Conservation (phyloP, 2,113 vertebrate species). For the Sterrhoptilus dennistouni region DNA sequence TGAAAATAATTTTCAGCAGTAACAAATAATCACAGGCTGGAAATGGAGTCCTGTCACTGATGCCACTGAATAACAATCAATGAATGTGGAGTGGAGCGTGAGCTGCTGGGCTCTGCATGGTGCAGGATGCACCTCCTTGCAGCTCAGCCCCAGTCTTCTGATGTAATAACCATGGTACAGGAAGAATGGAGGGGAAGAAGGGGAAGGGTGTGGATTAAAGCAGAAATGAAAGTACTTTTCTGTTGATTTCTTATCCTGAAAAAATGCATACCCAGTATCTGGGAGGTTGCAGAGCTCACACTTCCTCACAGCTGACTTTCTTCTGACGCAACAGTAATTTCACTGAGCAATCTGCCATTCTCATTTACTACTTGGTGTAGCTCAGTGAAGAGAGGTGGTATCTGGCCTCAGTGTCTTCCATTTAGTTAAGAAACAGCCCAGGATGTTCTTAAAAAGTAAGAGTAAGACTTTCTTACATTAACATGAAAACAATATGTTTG, state of each 20-base stretch:
- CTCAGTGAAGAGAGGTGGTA: background rate
- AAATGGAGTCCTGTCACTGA: background rate
- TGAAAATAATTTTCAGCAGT: constrained; percentile 26
- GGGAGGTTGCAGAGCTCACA: background rate
- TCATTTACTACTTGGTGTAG: background rate
- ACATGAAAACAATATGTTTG: background rate
- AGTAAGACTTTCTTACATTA: background rate
- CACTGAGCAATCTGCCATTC: background rate
- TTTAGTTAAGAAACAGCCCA: background rate
- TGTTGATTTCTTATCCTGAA: background rate
- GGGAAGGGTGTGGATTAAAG: background rate
- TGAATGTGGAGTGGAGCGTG: fast-evolving
- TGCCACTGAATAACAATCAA: background rate
- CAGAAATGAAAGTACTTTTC: background rate
- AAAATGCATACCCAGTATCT: fast-evolving
- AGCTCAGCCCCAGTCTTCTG: background rate
- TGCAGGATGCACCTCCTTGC: background rate
- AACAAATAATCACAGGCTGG: background rate
- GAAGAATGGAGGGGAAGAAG: background rate
- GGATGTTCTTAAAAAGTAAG: background rate
- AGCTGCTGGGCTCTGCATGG: background rate
- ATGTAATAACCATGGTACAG: background rate
- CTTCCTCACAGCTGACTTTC: background rate
- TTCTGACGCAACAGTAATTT: background rate
- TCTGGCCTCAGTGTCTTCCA: background rate